phyloP scores from a whole-genome alignment of 2,113 vertebrate genomes.

The Zosterops borbonicus region DNA sequence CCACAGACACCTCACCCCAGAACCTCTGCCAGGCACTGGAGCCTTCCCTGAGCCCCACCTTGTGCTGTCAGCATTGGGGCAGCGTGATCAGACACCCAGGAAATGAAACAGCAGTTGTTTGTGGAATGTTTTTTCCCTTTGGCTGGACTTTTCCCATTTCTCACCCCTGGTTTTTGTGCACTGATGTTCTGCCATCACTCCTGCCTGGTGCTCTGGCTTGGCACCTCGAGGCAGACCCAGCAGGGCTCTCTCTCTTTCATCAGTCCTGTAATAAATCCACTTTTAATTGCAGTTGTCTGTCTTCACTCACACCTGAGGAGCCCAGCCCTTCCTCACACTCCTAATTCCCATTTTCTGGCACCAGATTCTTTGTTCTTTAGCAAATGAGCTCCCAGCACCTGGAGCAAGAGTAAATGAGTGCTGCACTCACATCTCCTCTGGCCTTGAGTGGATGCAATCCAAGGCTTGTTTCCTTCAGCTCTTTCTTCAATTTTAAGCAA shows the following conservation, averaged over 20 bases:
- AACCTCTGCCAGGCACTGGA: not conserved
- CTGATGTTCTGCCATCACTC: not conserved
- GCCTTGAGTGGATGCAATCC: not conserved
- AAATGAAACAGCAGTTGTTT: fast-evolving
- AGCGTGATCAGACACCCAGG: fast-evolving
- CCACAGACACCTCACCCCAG: not conserved
- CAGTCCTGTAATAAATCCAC: not conserved
- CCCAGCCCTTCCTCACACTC: not conserved
- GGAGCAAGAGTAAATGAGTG: not conserved
- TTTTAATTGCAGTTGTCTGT: not conserved
- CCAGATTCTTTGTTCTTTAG: not conserved
- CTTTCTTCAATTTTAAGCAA: not conserved
- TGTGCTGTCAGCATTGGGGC: fast-evolving
- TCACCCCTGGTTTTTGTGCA: not conserved
- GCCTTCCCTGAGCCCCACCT: fast-evolving
- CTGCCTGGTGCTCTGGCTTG: not conserved
- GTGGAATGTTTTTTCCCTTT: fast-evolving
- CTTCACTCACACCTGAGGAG: not conserved
- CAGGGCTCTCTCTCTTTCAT: not conserved
- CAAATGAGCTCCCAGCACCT: not conserved
- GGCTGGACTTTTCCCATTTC: fast-evolving
- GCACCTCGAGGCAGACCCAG: not conserved
- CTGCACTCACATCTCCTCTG: not conserved
- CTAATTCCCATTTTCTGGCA: not conserved
- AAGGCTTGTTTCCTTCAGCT: not conserved